Evolutionary conservation across 1,140 invertebrate genomes (phyloP).

Genomic region (Helicoverpa armigera): DNA sequence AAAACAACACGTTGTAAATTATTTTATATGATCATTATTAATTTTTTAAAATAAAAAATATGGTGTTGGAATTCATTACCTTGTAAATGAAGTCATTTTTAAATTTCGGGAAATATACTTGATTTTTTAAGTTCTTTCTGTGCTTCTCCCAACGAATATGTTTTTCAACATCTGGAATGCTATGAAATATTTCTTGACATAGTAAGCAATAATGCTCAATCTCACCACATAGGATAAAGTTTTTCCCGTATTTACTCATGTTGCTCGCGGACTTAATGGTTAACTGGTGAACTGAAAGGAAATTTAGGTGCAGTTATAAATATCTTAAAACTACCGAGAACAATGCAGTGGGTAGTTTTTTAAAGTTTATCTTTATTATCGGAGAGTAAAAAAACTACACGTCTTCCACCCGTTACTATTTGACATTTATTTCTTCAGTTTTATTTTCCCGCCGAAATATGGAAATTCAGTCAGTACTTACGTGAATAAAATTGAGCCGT

Average conservation of each 20-base stretch:
- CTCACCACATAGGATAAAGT: conserved; percentile 72
- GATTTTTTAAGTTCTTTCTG: conserved; percentile 59
- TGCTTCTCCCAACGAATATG: conserved; percentile 73
- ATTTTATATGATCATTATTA: neutral
- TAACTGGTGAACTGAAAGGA: no score
- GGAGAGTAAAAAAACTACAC: no score
- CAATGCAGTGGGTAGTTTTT: no score
- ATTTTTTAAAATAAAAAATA: neutral
- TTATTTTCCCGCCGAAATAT: no score
- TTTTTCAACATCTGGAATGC: conserved; percentile 62
- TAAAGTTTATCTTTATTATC: no score
- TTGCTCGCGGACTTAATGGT: neutral
- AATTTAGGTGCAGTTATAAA: no score
- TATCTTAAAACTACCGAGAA: no score
- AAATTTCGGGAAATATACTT: conserved; percentile 58
- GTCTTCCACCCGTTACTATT: no score
- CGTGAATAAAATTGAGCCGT: no score
- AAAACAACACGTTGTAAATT: neutral
- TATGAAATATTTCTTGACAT: conserved; percentile 64
- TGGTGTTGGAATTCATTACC: conserved; percentile 52
- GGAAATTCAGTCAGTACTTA: no score
- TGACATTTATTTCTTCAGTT: no score
- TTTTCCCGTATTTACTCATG: conserved; percentile 70
- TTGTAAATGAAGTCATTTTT: conserved; percentile 69
- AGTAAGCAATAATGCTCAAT: conserved; percentile 67